Conservation (phyloP, 1,140 invertebrate species). For the Caenorhabditis inopinata region DNA sequence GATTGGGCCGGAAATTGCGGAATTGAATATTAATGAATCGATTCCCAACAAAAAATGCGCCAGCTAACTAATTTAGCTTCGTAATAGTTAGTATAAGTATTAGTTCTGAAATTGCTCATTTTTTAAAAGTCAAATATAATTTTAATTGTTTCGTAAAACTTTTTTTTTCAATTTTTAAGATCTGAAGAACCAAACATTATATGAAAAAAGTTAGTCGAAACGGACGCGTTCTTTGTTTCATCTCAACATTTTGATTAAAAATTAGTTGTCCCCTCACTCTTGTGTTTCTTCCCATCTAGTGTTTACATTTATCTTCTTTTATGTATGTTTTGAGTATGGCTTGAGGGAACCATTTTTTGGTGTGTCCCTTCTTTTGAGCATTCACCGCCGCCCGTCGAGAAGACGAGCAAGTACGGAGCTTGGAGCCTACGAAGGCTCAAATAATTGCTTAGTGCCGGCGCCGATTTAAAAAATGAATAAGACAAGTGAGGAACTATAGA, state of each 20-base stretch:
- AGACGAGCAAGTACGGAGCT: conserved; percentile 1
- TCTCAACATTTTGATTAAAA: background rate
- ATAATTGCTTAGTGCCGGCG: conserved; percentile 23
- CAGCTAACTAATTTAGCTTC: background rate
- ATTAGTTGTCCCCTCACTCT: background rate
- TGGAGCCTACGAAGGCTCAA: background rate
- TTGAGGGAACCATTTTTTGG: conserved; percentile 23
- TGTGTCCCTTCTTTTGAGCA: conserved; percentile 12
- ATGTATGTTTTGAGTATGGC: background rate
- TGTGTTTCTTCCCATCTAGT: background rate
- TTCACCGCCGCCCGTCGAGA: conserved; percentile 1
- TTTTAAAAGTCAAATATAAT: too few relatives aligned
- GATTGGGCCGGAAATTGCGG: conserved; percentile 8
- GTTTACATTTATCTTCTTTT: background rate
- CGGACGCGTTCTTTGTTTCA: conserved; percentile 19
- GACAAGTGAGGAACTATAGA: background rate
- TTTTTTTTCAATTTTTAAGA: too few relatives aligned
- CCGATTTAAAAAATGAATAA: background rate
- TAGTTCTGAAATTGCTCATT: too few relatives aligned
- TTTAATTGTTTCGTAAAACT: too few relatives aligned
- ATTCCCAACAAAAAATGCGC: background rate
- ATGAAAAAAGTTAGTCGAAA: background rate
- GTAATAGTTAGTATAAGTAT: too few relatives aligned
- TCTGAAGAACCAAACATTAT: too few relatives aligned
- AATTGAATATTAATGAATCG: background rate